These are phyloP conservation scores for Brachionus angularis DNA, from an alignment of 1,140 invertebrate species.

Conservation along the genomic window DNA sequence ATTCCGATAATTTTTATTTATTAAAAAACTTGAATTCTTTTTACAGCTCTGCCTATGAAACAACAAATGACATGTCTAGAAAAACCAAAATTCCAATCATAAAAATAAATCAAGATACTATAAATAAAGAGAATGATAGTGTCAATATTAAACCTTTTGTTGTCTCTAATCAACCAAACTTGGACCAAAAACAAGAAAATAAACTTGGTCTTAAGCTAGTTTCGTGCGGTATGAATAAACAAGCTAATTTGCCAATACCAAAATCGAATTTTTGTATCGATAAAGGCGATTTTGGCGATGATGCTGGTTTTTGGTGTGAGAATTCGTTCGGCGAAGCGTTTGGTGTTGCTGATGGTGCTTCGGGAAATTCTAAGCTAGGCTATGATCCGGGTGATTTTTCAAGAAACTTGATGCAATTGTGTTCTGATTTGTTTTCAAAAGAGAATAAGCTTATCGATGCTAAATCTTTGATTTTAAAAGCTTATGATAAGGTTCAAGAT, in stretches of 20 bases:
- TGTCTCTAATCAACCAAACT: background rate
- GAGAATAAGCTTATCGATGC: slow-evolving; percentile 79
- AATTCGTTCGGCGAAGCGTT: slow-evolving; percentile 81
- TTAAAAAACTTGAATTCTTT: too few species aligned
- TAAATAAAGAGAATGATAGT: background rate
- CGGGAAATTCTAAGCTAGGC: slow-evolving; percentile 91
- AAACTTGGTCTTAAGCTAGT: slow-evolving; percentile 4
- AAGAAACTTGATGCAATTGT: slow-evolving; percentile 84
- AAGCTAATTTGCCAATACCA: slow-evolving; percentile 32
- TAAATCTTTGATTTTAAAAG: slow-evolving; percentile 49
- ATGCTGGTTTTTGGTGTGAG: slow-evolving; percentile 87
- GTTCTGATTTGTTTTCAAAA: slow-evolving; percentile 77
- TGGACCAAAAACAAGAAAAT: background rate
- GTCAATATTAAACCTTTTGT: background rate
- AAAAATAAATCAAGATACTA: background rate
- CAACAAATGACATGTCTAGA: background rate
- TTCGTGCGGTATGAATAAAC: slow-evolving; percentile 36
- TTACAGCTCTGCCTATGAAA: too few species aligned
- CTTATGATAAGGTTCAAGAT: slow-evolving; percentile 28
- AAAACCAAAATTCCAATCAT: background rate
- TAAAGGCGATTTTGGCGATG: slow-evolving; percentile 72
- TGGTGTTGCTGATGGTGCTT: slow-evolving; percentile 94
- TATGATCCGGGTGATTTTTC: slow-evolving; percentile 94
- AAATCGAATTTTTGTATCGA: slow-evolving; percentile 23
- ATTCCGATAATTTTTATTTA: too few species aligned